Evolutionary conservation across 2,888 invertebrate genomes (phyloP).

Genomic region (Opisthograptis luteolata): DNA sequence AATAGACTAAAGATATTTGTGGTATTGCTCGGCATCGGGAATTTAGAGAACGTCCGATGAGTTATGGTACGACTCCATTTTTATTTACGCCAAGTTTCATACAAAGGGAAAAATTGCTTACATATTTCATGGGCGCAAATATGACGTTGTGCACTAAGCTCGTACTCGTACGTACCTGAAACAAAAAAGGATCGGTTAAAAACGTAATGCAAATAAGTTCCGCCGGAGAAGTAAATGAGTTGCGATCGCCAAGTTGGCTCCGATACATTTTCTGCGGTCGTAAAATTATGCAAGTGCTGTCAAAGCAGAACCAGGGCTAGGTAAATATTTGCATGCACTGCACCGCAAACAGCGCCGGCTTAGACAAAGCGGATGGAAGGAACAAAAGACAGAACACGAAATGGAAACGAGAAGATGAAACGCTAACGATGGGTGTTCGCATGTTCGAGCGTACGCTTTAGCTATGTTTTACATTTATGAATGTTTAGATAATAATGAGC

Average conservation of each 20-base stretch:
- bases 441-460: constrained; percentile 30
- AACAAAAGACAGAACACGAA: constrained; percentile 72
- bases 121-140: constrained; percentile 2
- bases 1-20: constrained; percentile 60
- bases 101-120: constrained; percentile 5
- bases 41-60: constrained; percentile 29
- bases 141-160: neutral
- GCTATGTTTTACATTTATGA: constrained; percentile 33
- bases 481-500: constrained; percentile 47
- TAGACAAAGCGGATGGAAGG: constrained; percentile 67
- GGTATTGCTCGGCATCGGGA: constrained; percentile 45
- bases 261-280: constrained; percentile 36
- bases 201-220: constrained; percentile 12
- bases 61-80: constrained; percentile 18
- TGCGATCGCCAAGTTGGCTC: constrained; percentile 22
- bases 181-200: constrained; percentile 20
- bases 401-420: constrained; percentile 59
- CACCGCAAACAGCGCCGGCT: constrained; percentile 56
- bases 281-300: constrained; percentile 61
- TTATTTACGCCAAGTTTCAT: constrained; percentile 5
- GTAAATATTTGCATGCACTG: constrained; percentile 71
- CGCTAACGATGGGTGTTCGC: constrained; percentile 31
- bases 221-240: constrained; percentile 12
- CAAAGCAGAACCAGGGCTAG: constrained; percentile 61
- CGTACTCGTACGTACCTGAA: constrained; percentile 19